phyloP scores from a whole-genome alignment of 2,113 vertebrate genomes.

The Perognathus longimembris region DNA sequence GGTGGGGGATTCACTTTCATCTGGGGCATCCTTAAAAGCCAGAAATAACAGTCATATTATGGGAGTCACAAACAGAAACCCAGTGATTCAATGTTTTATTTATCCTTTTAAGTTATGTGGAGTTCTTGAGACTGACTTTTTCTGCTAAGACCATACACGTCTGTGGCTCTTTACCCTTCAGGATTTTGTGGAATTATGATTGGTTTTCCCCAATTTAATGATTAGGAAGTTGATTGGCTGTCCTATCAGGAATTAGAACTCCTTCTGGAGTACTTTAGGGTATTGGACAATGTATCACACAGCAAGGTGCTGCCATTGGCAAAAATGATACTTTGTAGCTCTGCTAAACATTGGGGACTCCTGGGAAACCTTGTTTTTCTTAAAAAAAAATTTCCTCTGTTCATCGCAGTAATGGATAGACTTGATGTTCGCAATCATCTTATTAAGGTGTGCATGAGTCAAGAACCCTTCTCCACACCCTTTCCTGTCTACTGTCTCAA shows the following conservation, averaged over 20 bases:
- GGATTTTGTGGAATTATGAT: not conserved
- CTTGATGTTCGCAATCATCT: not conserved
- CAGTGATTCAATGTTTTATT: not conserved
- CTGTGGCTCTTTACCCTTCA: not conserved
- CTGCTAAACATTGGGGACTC: not conserved
- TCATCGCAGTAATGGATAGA: not conserved
- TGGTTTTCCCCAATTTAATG: slow-evolving; percentile 3
- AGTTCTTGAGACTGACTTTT: not conserved
- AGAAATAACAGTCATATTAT: not conserved
- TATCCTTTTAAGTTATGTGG: not conserved
- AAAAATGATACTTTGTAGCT: not conserved
- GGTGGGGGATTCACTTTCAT: not conserved
- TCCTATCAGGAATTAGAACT: not conserved
- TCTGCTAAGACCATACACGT: not conserved
- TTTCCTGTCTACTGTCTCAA: not conserved
- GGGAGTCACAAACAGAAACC: not conserved
- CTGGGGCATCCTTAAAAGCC: not conserved
- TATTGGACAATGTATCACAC: not conserved
- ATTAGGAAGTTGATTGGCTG: not conserved
- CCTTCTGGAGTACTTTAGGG: not conserved
- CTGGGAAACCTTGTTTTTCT: not conserved
- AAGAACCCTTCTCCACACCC: not conserved
- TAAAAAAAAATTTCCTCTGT: not conserved
- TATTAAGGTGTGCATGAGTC: fast-evolving
- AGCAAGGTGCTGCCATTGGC: not conserved